Base-by-base conservation (phyloP, 2,888 invertebrate genomes). In the Leptinotarsa haldemani region DNA sequence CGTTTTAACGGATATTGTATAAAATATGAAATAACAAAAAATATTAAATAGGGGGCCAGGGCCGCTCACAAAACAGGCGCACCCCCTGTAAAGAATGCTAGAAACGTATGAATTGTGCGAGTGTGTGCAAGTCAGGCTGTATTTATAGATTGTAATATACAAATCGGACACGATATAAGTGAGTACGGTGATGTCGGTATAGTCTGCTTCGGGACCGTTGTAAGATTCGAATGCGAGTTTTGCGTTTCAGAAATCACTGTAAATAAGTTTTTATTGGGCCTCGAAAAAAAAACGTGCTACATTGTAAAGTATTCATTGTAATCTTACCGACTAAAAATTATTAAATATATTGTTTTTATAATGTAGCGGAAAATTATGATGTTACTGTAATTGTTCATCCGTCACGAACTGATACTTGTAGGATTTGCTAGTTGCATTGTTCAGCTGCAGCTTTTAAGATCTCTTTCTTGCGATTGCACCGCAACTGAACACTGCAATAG, bases 81-180 rank as follows among this genome's bases (percentile, higher is more conserved):
- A 63, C 76, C 73, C 66, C 74, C 58, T 68, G 58, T 77, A 79
- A 76, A 71, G 76, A 78, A 78, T 78, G 76, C 69, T 71, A 76
- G 78, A 69, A 70, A 72, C 71, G 76, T 63, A 78, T 78, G 78
- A 74, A 77, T 73, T 80, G 79, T 74, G 80, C 69, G 84, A 79
- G 82, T 84, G 85, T 82, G 80, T 85, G 86, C 85, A 85, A 85
- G 84, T 86, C 84, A 85, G 86, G 86, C 86, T 86, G 86, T 86
- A 82, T 84, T 85, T 77, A 75, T 82, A 85, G 82, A 77, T 78
- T 81, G 79, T 81, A 80, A 81, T 53, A 74, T 74, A 75, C 65
- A 74, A 72, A 75, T 80, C 75, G 78, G 78, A 79, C 79, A 71
- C 73, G 71, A 79, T 78, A 80, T 78, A 80, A 80, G 78, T 78